A percentile compares a stretch with the other conserved stretches of the same genome.
Conservation (phyloP, 2,797 vertebrate species). For the Scyliorhinus canicula region DNA sequence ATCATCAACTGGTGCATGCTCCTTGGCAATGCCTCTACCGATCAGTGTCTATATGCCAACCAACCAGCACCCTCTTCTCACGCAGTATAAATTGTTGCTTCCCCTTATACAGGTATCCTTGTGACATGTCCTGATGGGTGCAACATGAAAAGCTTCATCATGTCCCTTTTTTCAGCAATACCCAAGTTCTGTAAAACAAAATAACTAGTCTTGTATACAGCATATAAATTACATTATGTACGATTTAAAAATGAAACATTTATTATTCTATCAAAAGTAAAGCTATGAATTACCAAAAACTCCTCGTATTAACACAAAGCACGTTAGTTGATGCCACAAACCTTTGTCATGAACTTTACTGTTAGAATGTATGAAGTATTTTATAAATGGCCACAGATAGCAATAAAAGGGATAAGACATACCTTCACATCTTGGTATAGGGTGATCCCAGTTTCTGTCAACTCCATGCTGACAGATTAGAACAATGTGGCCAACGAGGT, state of each 20-base stretch:
- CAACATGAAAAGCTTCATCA: too few relatives aligned
- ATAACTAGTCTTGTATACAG: not conserved
- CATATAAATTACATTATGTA: not conserved
- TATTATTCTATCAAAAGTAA: not conserved
- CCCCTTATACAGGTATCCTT: too few relatives aligned
- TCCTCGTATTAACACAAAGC: not conserved
- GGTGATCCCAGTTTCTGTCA: constrained; percentile 92
- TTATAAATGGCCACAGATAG: not conserved
- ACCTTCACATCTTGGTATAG: constrained; percentile 94
- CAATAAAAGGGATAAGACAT: constrained; percentile 44
- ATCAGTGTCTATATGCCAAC: too few relatives aligned
- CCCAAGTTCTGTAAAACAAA: too few relatives aligned
- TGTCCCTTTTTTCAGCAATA: too few relatives aligned
- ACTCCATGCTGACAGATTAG: constrained; percentile 93
- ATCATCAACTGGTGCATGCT: too few relatives aligned
- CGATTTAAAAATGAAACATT: not conserved
- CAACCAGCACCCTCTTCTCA: too few relatives aligned
- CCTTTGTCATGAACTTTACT: not conserved
- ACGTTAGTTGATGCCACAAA: not conserved
- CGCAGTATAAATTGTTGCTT: too few relatives aligned
- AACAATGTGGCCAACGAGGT: constrained; percentile 79
- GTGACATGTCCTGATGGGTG: too few relatives aligned
- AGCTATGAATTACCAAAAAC: not conserved
- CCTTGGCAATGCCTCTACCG: too few relatives aligned
- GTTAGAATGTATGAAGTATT: not conserved